Evolutionary conservation across 2,797 vertebrate genomes (phyloP), one percentile per base, ranked within the genome.

Genomic region (Takifugu rubripes): DNA sequence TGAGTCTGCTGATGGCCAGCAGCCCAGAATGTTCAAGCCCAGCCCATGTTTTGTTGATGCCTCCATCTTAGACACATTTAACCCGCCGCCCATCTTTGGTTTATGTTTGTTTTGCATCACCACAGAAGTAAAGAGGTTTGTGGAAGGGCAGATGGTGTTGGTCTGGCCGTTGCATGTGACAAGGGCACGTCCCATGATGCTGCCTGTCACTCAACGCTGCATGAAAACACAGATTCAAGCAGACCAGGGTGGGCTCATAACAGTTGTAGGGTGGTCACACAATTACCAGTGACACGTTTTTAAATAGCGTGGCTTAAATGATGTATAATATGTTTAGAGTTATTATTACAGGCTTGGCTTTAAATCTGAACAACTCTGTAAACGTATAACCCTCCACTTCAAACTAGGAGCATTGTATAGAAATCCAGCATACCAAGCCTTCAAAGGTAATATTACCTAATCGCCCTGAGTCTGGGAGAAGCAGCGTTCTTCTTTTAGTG

Each of bases 161-260:
- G 49, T 42, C 36, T 59, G 25, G 14, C 44, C 5, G 3, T 36
- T 51, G 42, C 52, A 52, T n/a, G 5, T 54, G 25, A 49, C 49
- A 11, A 9, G 25, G 54, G 66, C 14, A 70, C 61, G 11, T 74
- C 70, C 72, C 57, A 66, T 25, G 36, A 68, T 77, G 66, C 52
- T 63, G 21, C 60, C 52, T 58, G 42, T 72, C 54, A 63, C 49
- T 77, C 58, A 66, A 29, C 54, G 6, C 43, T 27, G n/a, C 43
- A 44, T 46, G 72, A 65, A 81, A 51, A 76, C 76, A 81, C 56
- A 36, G 50, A 49, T 42, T 51, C 50, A 72, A 72, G 74, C 70
- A 48, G 59, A 51, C 56, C 48, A n/a, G 17, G n/a, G 53, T 42
- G 25, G 68, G 24, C 47, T 65, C 29, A 27, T 21, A 55, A 9